A percentile compares a stretch with the other conserved stretches of the same genome.
Conservation (phyloP, 2,113 vertebrate species). For the Ascaphus truei region DNA sequence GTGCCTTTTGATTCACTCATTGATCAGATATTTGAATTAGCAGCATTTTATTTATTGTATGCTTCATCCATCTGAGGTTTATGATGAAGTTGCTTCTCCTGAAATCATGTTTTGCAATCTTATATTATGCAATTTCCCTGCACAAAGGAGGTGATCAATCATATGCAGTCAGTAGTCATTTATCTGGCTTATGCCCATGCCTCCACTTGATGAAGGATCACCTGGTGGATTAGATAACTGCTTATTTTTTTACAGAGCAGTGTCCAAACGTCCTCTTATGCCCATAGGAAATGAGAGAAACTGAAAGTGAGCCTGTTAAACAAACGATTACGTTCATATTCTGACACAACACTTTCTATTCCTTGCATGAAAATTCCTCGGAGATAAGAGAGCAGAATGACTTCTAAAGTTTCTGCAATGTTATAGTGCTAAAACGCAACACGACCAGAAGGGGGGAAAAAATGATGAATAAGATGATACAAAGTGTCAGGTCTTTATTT, state of each 20-base stretch:
- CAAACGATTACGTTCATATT: not conserved
- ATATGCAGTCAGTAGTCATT: conserved; percentile 30
- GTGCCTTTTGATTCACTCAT: not conserved
- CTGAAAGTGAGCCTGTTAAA: too few species aligned
- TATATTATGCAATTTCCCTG: conserved; percentile 27
- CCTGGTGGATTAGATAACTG: conserved; percentile 28
- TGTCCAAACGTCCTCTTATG: not conserved
- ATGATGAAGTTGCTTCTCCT: conserved; percentile 3
- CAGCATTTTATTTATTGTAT: conserved; percentile 17
- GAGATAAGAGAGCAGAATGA: not conserved
- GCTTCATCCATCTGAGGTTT: conserved; percentile 5
- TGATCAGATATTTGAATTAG: not conserved
- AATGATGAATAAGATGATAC: too few species aligned
- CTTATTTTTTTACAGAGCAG: not conserved
- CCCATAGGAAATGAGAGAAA: not conserved
- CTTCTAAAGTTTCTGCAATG: not conserved
- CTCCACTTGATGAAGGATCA: conserved; percentile 11
- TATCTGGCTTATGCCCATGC: conserved; percentile 15
- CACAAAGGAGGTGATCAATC: conserved; percentile 27
- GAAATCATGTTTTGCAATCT: conserved; percentile 26
- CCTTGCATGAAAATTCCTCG: not conserved
- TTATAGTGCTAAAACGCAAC: not conserved
- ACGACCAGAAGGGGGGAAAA: too few species aligned
- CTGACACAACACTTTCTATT: not conserved
- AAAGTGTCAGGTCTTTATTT: too few species aligned